Conservation (phyloP, 2,113 vertebrate species). For the Thunnus thynnus region DNA sequence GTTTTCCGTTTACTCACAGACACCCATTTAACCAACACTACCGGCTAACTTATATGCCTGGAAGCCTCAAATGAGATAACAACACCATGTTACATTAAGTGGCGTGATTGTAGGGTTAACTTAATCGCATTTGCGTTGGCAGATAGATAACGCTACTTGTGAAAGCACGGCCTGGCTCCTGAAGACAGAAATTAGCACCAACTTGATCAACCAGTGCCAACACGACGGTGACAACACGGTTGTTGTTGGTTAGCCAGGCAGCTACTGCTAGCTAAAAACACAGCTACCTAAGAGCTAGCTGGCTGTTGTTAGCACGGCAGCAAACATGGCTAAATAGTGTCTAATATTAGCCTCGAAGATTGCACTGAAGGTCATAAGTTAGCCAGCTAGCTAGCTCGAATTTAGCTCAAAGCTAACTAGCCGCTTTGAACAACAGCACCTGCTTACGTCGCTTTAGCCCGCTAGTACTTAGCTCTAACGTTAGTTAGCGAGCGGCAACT, state of each 20-base stretch:
- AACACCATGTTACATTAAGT: background rate
- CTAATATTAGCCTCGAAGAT: constrained; percentile 41
- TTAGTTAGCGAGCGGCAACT: constrained; percentile 30
- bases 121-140: background rate
- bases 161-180: constrained; percentile 58
- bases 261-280: constrained; percentile 51
- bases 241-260: constrained; percentile 50
- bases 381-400: constrained; percentile 35
- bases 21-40: background rate
- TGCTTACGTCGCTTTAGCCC: constrained; percentile 74
- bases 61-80: background rate
- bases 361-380: constrained; percentile 75
- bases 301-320: constrained; percentile 25
- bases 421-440: constrained; percentile 74
- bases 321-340: constrained; percentile 33
- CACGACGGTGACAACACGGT: constrained; percentile 67
- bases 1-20: background rate
- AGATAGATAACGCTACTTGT: background rate
- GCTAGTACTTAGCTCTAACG: constrained; percentile 50
- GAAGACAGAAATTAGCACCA: constrained; percentile 53
- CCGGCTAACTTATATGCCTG: background rate
- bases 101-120: background rate
- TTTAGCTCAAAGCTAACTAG: constrained; percentile 65
- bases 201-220: constrained; percentile 65
- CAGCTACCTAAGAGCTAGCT: constrained; percentile 31